Evolutionary conservation across 2,113 vertebrate species (phyloP).

Genomic region (Scatophagus argus): DNA sequence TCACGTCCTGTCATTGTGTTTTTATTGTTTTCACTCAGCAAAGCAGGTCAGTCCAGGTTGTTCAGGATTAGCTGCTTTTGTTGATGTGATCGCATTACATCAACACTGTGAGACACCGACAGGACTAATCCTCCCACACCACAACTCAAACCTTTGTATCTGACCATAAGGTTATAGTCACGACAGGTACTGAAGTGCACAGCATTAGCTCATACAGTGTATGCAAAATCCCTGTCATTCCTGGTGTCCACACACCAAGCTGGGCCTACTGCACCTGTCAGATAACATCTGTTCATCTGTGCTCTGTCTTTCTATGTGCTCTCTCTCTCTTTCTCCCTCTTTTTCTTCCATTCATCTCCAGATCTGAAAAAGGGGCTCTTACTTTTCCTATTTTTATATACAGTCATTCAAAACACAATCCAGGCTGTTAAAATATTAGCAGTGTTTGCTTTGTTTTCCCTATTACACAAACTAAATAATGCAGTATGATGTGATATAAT

Average conservation of each 20-base stretch:
- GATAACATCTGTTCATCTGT: slow-evolving; percentile 77
- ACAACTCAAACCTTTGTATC: slow-evolving; percentile 44
- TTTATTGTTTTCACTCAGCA: slow-evolving; percentile 19
- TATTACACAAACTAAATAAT: slow-evolving; percentile 57
- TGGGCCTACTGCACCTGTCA: slow-evolving; percentile 74
- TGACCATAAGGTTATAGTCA: slow-evolving; percentile 71
- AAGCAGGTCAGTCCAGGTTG: neutral
- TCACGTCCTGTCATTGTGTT: neutral
- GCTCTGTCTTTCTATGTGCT: slow-evolving; percentile 27
- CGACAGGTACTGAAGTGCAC: slow-evolving; percentile 70
- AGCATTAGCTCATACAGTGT: slow-evolving; percentile 58
- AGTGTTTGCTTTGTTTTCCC: slow-evolving; percentile 31
- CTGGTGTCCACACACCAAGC: slow-evolving; percentile 69
- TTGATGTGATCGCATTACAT: slow-evolving; percentile 32
- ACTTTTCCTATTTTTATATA: neutral
- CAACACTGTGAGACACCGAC: slow-evolving; percentile 37
- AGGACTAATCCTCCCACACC: slow-evolving; percentile 60
- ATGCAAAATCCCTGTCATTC: slow-evolving; percentile 72
- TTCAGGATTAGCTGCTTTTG: neutral
- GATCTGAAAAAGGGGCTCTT: neutral
- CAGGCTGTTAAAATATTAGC: slow-evolving; percentile 23
- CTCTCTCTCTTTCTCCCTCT: slow-evolving; percentile 9
- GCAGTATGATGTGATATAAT: slow-evolving; percentile 51
- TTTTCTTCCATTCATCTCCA: neutral
- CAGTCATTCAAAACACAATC: neutral